phyloP scores from a whole-genome alignment of 2,113 vertebrate genomes.

The Nothoprocta pentlandii region DNA sequence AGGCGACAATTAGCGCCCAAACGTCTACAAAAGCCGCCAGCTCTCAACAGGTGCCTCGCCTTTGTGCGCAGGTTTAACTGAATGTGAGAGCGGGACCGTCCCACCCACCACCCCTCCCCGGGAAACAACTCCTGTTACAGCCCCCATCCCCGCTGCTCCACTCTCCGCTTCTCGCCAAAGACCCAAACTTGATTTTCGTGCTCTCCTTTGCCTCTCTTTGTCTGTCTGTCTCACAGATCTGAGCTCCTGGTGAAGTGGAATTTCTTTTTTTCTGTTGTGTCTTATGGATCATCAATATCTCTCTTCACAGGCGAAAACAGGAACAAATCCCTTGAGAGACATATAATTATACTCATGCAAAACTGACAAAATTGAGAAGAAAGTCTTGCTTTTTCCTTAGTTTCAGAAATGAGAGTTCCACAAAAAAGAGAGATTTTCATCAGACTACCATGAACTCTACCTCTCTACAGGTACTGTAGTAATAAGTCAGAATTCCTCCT shows the following conservation, averaged over 20 bases:
- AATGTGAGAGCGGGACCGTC: background rate
- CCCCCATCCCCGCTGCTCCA: background rate
- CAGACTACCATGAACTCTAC: background rate
- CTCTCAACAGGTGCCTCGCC: conserved; percentile 56
- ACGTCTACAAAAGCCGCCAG: conserved; percentile 54
- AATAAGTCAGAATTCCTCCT: background rate
- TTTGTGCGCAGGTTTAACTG: conserved; percentile 49
- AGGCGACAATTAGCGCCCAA: conserved; percentile 57
- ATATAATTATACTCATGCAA: background rate
- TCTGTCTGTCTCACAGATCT: background rate
- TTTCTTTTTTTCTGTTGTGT: background rate
- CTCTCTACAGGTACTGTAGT: background rate
- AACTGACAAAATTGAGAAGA: background rate
- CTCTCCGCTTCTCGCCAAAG: conserved; percentile 10
- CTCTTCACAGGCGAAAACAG: background rate
- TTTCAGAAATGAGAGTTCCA: background rate
- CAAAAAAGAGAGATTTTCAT: background rate
- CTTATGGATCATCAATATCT: background rate
- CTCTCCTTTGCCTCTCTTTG: conserved; percentile 26
- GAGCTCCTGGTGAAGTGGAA: background rate
- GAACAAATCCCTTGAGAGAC: conserved; percentile 18
- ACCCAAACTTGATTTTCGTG: conserved; percentile 3
- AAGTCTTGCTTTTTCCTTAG: background rate
- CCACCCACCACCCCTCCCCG: conserved; percentile 1
- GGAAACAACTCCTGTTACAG: conserved; percentile 34